Conservation (phyloP, 2,797 vertebrate genomes). For the Gallirallus australis region DNA sequence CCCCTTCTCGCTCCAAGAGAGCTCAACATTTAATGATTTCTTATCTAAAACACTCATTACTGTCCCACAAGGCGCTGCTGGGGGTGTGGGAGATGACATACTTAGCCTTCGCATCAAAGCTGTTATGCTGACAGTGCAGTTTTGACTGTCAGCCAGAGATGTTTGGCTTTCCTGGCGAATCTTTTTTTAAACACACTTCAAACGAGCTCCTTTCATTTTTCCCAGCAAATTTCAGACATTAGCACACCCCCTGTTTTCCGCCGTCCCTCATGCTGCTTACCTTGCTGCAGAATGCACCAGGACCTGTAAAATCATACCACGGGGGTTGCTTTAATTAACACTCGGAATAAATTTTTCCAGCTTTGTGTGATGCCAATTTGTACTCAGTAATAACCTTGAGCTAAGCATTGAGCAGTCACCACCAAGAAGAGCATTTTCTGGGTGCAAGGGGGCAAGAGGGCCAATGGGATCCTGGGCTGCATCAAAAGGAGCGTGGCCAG, state of each 20-base stretch:
- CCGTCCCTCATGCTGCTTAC: background rate
- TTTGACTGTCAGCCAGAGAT: conserved; percentile 28
- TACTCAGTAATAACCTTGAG: background rate
- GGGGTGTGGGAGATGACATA: background rate
- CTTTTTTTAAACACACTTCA: conserved; percentile 49
- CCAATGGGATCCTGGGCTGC: no score
- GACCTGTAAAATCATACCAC: background rate
- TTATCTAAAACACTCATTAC: background rate
- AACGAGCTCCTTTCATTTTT: background rate
- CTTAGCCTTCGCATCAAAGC: conserved; percentile 43
- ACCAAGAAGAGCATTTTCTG: no score
- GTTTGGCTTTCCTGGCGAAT: background rate
- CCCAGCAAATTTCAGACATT: background rate
- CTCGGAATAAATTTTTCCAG: background rate
- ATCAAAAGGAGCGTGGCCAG: no score
- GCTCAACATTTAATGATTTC: background rate
- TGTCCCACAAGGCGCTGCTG: rapidly evolving
- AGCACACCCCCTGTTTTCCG: background rate
- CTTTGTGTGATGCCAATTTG: background rate
- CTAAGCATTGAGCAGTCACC: background rate
- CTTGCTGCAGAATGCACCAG: rapidly evolving
- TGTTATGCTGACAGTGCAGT: conserved; percentile 10
- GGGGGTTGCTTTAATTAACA: background rate
- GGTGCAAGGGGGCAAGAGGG: no score
- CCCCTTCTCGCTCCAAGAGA: background rate